A percentile compares a stretch with the other conserved stretches of the same genome.
These are phyloP conservation scores for Acheta domesticus DNA, from an alignment of 2,888 invertebrate species.

Conservation along the genomic window DNA sequence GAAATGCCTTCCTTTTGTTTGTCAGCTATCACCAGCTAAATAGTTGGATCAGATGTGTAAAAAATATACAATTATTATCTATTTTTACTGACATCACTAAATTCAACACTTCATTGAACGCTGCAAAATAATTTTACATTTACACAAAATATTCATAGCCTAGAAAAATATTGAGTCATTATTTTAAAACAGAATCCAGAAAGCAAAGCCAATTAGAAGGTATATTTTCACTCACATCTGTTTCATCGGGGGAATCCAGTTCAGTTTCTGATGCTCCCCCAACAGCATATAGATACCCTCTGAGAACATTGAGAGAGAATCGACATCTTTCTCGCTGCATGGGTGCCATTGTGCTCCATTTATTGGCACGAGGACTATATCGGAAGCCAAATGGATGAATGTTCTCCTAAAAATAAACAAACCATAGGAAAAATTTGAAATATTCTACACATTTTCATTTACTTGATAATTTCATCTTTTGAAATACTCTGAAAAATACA, in stretches of 20 bases:
- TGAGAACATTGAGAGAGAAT: conserved; percentile 61
- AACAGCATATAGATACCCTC: conserved; percentile 57
- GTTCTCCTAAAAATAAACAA: conserved; percentile 53
- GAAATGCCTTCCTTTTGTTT: too few species aligned
- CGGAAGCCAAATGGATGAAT: conserved; percentile 71
- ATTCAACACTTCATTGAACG: too few species aligned
- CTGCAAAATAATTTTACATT: not conserved
- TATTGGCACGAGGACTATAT: conserved; percentile 58
- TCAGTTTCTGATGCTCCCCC: conserved; percentile 61
- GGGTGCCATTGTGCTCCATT: conserved; percentile 66
- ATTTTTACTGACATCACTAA: too few species aligned
- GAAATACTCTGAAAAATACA: too few species aligned
- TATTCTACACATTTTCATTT: too few species aligned
- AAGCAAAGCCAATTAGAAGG: conserved; percentile 4
- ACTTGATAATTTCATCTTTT: too few species aligned
- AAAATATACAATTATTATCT: too few species aligned
- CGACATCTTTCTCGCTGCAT: conserved; percentile 64
- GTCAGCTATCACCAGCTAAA: too few species aligned
- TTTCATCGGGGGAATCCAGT: not conserved
- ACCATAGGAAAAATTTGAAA: not conserved
- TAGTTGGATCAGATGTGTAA: too few species aligned
- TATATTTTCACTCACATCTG: not conserved
- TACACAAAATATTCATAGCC: too few species aligned
- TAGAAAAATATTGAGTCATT: too few species aligned
- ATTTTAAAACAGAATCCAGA: not conserved